Evolutionary conservation across 2,113 vertebrate species (phyloP).

Genomic region (Cairina moschata): DNA sequence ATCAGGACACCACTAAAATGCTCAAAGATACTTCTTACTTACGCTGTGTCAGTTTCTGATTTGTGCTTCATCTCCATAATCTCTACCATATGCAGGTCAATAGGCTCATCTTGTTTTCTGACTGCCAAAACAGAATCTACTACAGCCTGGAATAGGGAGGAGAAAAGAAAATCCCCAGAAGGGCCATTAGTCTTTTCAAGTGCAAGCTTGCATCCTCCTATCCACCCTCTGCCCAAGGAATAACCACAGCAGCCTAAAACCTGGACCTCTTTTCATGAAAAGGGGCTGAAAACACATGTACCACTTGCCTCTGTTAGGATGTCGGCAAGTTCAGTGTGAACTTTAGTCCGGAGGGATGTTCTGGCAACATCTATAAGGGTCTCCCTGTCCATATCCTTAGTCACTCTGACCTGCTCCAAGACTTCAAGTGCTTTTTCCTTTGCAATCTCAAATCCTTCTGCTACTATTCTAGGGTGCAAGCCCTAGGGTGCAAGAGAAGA

Average conservation of each 20-base stretch:
- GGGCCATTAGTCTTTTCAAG: not conserved
- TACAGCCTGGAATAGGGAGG: slow-evolving; percentile 82
- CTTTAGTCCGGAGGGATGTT: slow-evolving; percentile 95
- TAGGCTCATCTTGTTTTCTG: slow-evolving; percentile 86
- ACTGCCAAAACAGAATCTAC: slow-evolving; percentile 94
- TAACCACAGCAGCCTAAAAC: not conserved
- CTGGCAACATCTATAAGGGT: slow-evolving; percentile 91
- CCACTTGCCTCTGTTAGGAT: slow-evolving; percentile 90
- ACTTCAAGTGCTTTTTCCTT: slow-evolving; percentile 92
- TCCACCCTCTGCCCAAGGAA: not conserved
- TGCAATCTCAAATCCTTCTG: slow-evolving; percentile 95
- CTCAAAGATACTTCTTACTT: slow-evolving; percentile 46
- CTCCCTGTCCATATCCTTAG: slow-evolving; percentile 93
- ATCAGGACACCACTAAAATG: not conserved
- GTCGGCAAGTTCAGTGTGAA: slow-evolving; percentile 91
- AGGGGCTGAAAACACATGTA: not conserved
- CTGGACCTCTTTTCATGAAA: not conserved
- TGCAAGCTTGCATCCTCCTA: not conserved
- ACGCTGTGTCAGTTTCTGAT: slow-evolving; percentile 95
- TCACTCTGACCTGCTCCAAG: slow-evolving; percentile 91
- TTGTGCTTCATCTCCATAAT: slow-evolving; percentile 99
- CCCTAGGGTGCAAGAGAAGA: slow-evolving; percentile 76
- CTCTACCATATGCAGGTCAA: slow-evolving; percentile 97
- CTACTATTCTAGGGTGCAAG: slow-evolving; percentile 94
- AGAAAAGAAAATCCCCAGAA: not conserved